Base-by-base conservation (phyloP, 53 echinoderm and acorn worm genomes). In the Henricia sp. region DNA sequence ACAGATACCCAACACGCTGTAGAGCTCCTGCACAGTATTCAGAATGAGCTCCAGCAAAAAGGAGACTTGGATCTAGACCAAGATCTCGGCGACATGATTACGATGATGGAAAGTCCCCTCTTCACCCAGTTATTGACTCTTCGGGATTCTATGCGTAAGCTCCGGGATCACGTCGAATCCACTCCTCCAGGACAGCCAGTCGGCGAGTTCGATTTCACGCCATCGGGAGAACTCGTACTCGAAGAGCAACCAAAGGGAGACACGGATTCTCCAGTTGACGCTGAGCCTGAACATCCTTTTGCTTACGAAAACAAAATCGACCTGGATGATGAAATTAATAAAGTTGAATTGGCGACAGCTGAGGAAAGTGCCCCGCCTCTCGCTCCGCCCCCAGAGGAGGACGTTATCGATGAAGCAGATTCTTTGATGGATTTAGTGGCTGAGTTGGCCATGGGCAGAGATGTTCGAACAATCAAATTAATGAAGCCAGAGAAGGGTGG, bases 1-100 rank as follows among this genome's bases (percentile, higher is more conserved):
- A n/a, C 90, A 99, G 99, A 99, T 64, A 95, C 94, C 34, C 90
- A 99, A 67, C 90, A 95, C 35, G 99, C 99, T 14, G 92, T 99
- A 24, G 89, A 76, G 50, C 70, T 99, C 8, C 85, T 99, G 69
- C 86, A 91, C 50, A 84, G 91, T 38, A 86, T 99, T 71, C 99
- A 99, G 83, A 91, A 82, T 5, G 83, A 87, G 67, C 83, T 95
- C 63, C 76, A 78, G 40, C 87, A 87, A 16, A 82, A 88, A 9
- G 99, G 92, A 43, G 94, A 99, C 43, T 62, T 75, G 25, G 92
- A 88, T 17, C 92, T 94, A 21, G 88, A 87, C 42, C 91, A 95
- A 38, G 85, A 94, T 41, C 83, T 99, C 4, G 88, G 91, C 34
- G 88, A 88, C 32, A 99, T 99, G 90, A 87, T 99, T 74, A 83